Percentiles rank a stretch among this genome's conserved stretches.
phyloP scores from a whole-genome alignment of 2,797 vertebrate species.

The Phyllotis vaccarum region DNA sequence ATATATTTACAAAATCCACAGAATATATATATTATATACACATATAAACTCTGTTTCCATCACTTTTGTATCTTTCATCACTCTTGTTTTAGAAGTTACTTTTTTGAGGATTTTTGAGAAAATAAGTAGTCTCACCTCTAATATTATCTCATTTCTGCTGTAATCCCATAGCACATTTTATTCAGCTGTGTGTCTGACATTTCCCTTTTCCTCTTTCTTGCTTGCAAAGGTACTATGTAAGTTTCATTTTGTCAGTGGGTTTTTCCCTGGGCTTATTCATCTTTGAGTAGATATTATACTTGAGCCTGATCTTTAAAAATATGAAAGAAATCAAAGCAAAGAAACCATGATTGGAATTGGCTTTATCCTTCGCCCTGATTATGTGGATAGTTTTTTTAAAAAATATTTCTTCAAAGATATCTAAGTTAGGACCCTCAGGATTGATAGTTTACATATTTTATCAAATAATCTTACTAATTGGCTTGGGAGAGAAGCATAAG shows the following conservation, averaged over 20 bases:
- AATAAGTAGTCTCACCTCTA: not conserved
- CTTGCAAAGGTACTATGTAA: slow-evolving; percentile 6
- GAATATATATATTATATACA: too few species aligned
- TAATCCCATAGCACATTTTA: slow-evolving; percentile 21
- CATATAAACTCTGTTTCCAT: not conserved
- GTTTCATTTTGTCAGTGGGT: slow-evolving; percentile 8
- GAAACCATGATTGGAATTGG: not conserved
- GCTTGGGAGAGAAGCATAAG: not conserved
- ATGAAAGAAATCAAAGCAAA: not conserved
- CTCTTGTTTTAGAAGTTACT: not conserved
- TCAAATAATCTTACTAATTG: not conserved
- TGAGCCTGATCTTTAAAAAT: not conserved
- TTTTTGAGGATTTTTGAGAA: slow-evolving; percentile 10
- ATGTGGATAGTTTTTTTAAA: not conserved
- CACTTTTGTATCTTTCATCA: slow-evolving; percentile 12
- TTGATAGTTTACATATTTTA: not conserved
- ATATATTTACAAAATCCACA: not conserved
- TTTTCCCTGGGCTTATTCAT: slow-evolving; percentile 51
- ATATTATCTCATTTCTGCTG: slow-evolving; percentile 57
- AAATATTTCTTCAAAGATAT: not conserved
- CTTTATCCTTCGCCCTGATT: not conserved
- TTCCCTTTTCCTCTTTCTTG: slow-evolving; percentile 24
- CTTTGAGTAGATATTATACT: slow-evolving; percentile 9
- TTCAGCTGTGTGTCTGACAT: slow-evolving; percentile 48
- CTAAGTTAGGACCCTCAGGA: not conserved